Conservation (phyloP, 2,113 vertebrate genomes). For the Cottus gobio region DNA sequence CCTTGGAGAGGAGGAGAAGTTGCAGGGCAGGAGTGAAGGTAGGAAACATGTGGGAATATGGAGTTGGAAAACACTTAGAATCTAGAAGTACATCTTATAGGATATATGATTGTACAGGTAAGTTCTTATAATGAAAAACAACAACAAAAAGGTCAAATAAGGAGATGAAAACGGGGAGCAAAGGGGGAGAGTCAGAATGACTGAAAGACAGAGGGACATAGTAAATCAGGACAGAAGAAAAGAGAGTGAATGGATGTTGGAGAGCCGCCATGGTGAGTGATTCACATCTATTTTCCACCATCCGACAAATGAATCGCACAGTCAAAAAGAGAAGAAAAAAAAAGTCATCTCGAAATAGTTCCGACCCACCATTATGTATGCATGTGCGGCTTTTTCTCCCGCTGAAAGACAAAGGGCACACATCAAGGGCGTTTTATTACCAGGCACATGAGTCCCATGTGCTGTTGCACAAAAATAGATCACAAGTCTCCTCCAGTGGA, state of each 20-base stretch:
- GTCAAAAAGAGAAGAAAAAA: constrained; percentile 47
- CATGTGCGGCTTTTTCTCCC: constrained; percentile 60
- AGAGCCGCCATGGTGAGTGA: constrained; percentile 54
- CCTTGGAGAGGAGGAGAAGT: constrained; percentile 16
- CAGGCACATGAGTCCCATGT: constrained; percentile 70
- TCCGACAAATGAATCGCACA: constrained; percentile 63
- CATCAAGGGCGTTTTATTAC: constrained; percentile 74
- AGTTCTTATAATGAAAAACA: not conserved
- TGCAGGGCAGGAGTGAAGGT: not conserved
- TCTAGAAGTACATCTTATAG: not conserved
- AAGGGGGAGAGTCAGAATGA: not conserved
- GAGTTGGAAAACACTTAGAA: not conserved
- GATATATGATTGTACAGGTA: not conserved
- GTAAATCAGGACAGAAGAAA: constrained; percentile 43
- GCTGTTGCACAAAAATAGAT: constrained; percentile 72
- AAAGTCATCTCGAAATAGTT: constrained; percentile 70
- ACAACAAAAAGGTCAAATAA: constrained; percentile 6
- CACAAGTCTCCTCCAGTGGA: constrained; percentile 44
- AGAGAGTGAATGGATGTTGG: constrained; percentile 57
- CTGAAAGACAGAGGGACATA: constrained; percentile 17
- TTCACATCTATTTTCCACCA: constrained; percentile 68
- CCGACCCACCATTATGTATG: constrained; percentile 63
- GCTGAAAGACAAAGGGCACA: constrained; percentile 67
- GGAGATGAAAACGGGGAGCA: not conserved
- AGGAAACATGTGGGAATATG: not conserved